Conservation (phyloP, 1,140 invertebrate species). For the Zaprionus ghesquierei region DNA sequence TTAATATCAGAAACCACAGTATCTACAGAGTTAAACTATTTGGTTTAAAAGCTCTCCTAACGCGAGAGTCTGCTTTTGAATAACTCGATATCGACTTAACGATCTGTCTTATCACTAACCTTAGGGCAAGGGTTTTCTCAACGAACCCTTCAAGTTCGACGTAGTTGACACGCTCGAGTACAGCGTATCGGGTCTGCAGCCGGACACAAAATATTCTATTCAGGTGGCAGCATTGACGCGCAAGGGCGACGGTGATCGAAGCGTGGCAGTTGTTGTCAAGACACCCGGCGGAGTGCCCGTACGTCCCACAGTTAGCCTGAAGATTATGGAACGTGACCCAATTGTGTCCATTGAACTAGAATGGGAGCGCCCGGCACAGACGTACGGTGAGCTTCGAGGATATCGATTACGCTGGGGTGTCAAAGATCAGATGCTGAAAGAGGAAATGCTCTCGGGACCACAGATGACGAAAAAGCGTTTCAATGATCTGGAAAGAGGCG, state of each 20-base stretch:
- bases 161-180: constrained; percentile 91
- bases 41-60: too few relatives aligned
- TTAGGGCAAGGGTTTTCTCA: constrained; percentile 90
- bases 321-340: constrained; percentile 92
- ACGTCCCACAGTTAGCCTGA: constrained; percentile 91
- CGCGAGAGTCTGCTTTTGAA: too few relatives aligned
- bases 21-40: too few relatives aligned
- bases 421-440: constrained; percentile 90
- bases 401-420: constrained; percentile 94
- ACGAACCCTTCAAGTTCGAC: constrained; percentile 92
- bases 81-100: neutral
- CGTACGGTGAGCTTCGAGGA: constrained; percentile 93
- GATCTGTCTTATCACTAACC: neutral
- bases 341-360: constrained; percentile 93
- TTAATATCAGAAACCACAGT: too few relatives aligned
- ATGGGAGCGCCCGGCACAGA: constrained; percentile 93
- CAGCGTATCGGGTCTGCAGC: constrained; percentile 94
- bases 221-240: constrained; percentile 96
- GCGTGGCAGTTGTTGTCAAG: constrained; percentile 90
- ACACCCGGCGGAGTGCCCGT: constrained; percentile 97
- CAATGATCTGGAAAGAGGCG: constrained; percentile 91
- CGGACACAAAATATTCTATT: constrained; percentile 95
- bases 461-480: constrained; percentile 86
- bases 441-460: constrained; percentile 86
- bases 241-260: constrained; percentile 96